These are phyloP conservation scores for Rhynchomys soricoides DNA, from an alignment of 2,113 vertebrate species.

Conservation along the genomic window DNA sequence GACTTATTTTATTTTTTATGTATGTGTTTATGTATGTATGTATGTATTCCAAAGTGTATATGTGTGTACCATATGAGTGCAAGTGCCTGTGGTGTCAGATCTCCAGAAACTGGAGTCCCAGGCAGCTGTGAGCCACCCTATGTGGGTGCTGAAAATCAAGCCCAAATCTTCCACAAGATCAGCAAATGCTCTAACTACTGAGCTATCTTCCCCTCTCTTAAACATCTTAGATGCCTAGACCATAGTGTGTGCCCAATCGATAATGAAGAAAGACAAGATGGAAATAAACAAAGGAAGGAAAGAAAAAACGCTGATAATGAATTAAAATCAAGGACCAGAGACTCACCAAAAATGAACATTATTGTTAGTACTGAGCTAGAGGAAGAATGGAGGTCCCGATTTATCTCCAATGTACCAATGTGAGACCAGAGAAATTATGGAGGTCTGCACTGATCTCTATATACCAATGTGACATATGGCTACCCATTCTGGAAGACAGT, in stretches of 20 bases:
- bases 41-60: neutral
- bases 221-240: neutral
- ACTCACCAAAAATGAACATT: neutral
- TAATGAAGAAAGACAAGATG: conserved; percentile 39
- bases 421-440: neutral
- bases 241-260: neutral
- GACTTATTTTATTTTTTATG: neutral
- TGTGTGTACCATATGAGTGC: neutral
- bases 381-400: neutral
- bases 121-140: neutral
- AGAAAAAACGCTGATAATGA: neutral
- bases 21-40: neutral
- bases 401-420: neutral
- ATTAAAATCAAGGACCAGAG: neutral
- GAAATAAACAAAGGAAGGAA: neutral
- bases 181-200: neutral
- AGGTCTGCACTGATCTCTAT: neutral
- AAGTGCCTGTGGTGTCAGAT: neutral
- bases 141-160: neutral
- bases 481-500: neutral
- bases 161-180: neutral
- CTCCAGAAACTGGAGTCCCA: neutral
- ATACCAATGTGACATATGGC: neutral
- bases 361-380: neutral
- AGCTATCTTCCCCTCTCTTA: neutral